Evolutionary conservation across 2,113 vertebrate species (phyloP).

Genomic region (Paralichthys olivaceus): DNA sequence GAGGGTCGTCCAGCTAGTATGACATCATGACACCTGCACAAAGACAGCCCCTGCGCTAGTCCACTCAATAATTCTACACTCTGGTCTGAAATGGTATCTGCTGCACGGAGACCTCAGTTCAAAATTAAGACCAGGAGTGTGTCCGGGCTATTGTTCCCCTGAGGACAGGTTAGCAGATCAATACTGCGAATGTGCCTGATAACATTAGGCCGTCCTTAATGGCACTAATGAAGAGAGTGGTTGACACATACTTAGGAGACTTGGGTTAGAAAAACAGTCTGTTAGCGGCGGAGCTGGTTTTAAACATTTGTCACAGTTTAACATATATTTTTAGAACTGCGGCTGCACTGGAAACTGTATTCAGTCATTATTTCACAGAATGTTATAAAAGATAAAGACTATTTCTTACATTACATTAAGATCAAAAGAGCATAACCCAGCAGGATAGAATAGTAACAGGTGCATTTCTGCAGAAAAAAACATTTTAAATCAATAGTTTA

Average conservation of each 20-base stretch:
- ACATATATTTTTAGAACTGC: not conserved
- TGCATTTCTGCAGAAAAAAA: not conserved
- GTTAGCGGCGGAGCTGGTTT: conserved; percentile 29
- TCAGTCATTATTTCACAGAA: not conserved
- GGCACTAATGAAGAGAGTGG: conserved; percentile 77
- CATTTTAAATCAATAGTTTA: not conserved
- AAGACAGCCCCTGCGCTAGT: conserved; percentile 54
- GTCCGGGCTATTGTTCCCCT: conserved; percentile 38
- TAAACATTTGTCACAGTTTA: not conserved
- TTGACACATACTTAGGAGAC: conserved; percentile 49
- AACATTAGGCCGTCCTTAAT: conserved; percentile 69
- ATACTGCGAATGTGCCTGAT: conserved; percentile 68
- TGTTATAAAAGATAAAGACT: not conserved
- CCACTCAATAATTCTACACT: conserved; percentile 47
- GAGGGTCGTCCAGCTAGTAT: conserved; percentile 48
- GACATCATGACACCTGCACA: conserved; percentile 73
- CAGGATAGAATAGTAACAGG: not conserved
- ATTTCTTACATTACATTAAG: not conserved
- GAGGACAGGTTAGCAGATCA: conserved; percentile 63
- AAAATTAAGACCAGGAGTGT: conserved; percentile 40
- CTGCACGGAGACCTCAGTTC: conserved; percentile 26
- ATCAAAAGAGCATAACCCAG: not conserved
- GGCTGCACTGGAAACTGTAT: not conserved
- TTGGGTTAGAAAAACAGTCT: conserved; percentile 39
- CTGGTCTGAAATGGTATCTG: conserved; percentile 15